Evolutionary conservation across 2,797 vertebrate species (phyloP).

Genomic region (Mus minutoides): DNA sequence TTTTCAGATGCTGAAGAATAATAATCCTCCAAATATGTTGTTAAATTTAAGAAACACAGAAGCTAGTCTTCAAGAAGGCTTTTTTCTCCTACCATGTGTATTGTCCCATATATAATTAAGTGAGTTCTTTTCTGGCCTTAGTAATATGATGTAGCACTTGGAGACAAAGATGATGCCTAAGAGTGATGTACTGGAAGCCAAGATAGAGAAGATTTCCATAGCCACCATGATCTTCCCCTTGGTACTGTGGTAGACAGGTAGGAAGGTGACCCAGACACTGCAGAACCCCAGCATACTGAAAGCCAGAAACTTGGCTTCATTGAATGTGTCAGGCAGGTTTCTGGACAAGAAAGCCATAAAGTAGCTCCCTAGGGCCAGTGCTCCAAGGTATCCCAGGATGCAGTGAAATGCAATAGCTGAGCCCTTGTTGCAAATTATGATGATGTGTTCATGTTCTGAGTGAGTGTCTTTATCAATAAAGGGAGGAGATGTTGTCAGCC

Average conservation of each 20-base stretch:
- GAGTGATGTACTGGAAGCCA: not conserved
- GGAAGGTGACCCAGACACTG: not conserved
- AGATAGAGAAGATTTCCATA: not conserved
- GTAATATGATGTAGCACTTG: not conserved
- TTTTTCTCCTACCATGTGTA: not conserved
- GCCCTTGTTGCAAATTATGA: too few relatives aligned
- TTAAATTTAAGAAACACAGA: not conserved
- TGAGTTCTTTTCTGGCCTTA: not conserved
- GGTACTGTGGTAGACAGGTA: not conserved
- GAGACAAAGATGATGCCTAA: not conserved
- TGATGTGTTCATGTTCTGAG: too few relatives aligned
- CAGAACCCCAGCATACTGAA: not conserved
- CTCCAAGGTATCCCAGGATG: too few relatives aligned
- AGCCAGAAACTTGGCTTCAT: not conserved
- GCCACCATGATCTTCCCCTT: not conserved
- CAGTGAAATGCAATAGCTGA: too few relatives aligned
- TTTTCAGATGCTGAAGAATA: too few relatives aligned
- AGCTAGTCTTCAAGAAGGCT: not conserved
- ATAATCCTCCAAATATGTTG: too few relatives aligned
- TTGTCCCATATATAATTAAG: not conserved
- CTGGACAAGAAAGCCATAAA: too few relatives aligned
- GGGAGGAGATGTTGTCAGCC: too few relatives aligned
- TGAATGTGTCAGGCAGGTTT: not conserved
- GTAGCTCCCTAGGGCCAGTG: too few relatives aligned
- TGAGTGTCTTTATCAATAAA: too few relatives aligned